Evolutionary conservation across 2,888 invertebrate species (phyloP).

Genomic region (Erebia aethiops): DNA sequence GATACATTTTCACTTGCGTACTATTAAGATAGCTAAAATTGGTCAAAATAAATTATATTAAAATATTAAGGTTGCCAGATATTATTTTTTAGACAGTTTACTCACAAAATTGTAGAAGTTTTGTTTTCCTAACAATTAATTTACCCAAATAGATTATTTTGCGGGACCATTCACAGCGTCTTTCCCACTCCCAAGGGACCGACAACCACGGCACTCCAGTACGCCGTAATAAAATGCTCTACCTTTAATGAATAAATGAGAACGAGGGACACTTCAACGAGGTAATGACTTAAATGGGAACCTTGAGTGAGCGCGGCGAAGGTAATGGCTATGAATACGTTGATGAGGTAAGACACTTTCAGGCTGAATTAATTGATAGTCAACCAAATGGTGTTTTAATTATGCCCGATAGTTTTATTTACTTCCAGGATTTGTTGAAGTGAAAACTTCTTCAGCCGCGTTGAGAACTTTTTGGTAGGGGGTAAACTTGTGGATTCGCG

Average conservation of each 20-base stretch:
- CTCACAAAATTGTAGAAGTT: too few species aligned
- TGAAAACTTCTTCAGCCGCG: too few species aligned
- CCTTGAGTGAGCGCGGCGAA: slow-evolving; percentile 9
- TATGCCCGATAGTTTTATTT: background rate
- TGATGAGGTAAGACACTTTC: slow-evolving; percentile 3
- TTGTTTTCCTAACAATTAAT: too few species aligned
- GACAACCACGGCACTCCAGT: slow-evolving; percentile 31
- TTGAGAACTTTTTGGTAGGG: too few species aligned
- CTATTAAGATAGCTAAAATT: too few species aligned
- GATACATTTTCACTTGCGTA: too few species aligned
- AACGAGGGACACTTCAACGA: slow-evolving; percentile 35
- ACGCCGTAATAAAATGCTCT: slow-evolving; percentile 35
- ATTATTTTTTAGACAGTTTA: too few species aligned
- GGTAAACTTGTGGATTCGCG: too few species aligned
- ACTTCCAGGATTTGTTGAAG: too few species aligned
- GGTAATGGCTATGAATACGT: slow-evolving; percentile 10
- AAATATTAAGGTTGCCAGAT: too few species aligned
- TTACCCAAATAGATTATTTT: slow-evolving; percentile 25
- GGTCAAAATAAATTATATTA: too few species aligned
- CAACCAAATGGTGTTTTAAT: background rate
- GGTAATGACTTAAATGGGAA: slow-evolving; percentile 48
- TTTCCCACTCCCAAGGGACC: slow-evolving; percentile 31
- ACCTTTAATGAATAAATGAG: slow-evolving; percentile 44
- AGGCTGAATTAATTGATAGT: background rate
- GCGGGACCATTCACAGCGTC: slow-evolving; percentile 27